Percentiles rank a stretch among this genome's conserved stretches.
phyloP scores from a whole-genome alignment of 1,140 invertebrate species.

The Zaprionus davidi region DNA sequence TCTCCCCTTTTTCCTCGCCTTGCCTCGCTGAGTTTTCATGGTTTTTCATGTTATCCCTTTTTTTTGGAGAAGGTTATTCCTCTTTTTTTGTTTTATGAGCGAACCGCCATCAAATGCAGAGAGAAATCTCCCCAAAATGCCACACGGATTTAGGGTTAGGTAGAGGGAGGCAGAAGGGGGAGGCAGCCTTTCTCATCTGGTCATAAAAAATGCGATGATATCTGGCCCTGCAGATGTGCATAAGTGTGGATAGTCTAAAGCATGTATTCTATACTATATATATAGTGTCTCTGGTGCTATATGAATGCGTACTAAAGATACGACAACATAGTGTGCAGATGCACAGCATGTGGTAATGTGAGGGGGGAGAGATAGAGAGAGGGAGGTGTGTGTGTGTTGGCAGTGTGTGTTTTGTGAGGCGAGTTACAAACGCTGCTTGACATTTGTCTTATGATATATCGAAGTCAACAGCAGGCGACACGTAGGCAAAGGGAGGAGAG shows the following conservation, averaged over 20 bases:
- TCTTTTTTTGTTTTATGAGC: slow-evolving; percentile 72
- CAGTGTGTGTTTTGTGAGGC: slow-evolving; percentile 39
- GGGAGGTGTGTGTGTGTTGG: not conserved
- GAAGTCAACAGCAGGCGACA: slow-evolving; percentile 56
- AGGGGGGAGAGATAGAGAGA: not conserved
- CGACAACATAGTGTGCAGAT: slow-evolving; percentile 22
- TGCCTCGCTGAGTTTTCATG: slow-evolving; percentile 1
- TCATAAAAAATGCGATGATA: slow-evolving; percentile 69
- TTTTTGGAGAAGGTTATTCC: not conserved
- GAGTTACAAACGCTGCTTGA: slow-evolving; percentile 64
- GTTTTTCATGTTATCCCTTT: slow-evolving; percentile 19
- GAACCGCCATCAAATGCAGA: slow-evolving; percentile 74
- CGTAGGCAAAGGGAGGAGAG: not conserved
- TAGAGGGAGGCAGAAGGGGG: not conserved
- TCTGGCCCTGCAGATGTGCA: slow-evolving; percentile 28
- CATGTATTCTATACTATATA: slow-evolving; percentile 26
- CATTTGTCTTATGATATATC: slow-evolving; percentile 67
- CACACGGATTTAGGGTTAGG: not conserved
- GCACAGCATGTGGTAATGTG: slow-evolving; percentile 24
- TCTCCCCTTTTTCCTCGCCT: not conserved
- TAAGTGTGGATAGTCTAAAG: slow-evolving; percentile 10
- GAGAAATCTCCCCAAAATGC: slow-evolving; percentile 26
- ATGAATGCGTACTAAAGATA: slow-evolving; percentile 47
- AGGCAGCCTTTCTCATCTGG: slow-evolving; percentile 34
- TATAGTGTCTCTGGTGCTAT: slow-evolving; percentile 27